Conservation (phyloP, 2,797 vertebrate genomes). For the Chaenodraco wilsoni region DNA sequence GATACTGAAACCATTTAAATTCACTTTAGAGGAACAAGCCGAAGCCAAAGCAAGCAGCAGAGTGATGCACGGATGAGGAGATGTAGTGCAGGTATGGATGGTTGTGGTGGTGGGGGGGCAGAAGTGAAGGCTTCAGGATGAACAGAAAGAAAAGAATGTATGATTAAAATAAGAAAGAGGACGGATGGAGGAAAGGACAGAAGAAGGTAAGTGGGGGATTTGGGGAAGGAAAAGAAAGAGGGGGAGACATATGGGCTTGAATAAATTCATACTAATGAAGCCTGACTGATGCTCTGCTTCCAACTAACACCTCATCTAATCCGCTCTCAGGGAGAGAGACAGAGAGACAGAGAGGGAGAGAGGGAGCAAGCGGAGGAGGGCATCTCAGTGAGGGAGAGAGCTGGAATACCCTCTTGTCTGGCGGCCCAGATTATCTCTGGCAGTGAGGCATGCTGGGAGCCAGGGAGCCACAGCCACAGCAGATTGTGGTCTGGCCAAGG, state of each 20-base stretch:
- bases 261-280: constrained; percentile 87
- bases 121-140: no score
- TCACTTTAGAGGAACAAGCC: constrained; percentile 54
- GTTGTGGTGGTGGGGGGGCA: not conserved
- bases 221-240: constrained; percentile 29
- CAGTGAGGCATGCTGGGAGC: constrained; percentile 63
- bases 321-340: constrained; percentile 66
- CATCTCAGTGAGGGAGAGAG: constrained; percentile 65
- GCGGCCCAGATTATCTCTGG: constrained; percentile 81
- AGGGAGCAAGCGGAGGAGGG: constrained; percentile 35
- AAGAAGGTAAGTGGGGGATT: constrained; percentile 32
- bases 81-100: constrained; percentile 40
- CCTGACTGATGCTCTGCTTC: constrained; percentile 80
- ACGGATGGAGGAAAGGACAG: constrained; percentile 28
- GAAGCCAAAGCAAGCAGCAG: constrained; percentile 47
- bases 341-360: constrained; percentile 36
- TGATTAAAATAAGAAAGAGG: constrained; percentile 1
- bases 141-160: constrained; percentile 14
- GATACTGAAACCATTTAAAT: constrained; percentile 54
- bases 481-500: constrained; percentile 61
- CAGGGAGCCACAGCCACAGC: constrained; percentile 43
- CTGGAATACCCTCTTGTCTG: constrained; percentile 82
- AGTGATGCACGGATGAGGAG: constrained; percentile 48
- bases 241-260: constrained; percentile 80
- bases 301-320: constrained; percentile 82